These are phyloP conservation scores for Raja brachyura DNA, from an alignment of 2,113 vertebrate species.

Conservation along the genomic window DNA sequence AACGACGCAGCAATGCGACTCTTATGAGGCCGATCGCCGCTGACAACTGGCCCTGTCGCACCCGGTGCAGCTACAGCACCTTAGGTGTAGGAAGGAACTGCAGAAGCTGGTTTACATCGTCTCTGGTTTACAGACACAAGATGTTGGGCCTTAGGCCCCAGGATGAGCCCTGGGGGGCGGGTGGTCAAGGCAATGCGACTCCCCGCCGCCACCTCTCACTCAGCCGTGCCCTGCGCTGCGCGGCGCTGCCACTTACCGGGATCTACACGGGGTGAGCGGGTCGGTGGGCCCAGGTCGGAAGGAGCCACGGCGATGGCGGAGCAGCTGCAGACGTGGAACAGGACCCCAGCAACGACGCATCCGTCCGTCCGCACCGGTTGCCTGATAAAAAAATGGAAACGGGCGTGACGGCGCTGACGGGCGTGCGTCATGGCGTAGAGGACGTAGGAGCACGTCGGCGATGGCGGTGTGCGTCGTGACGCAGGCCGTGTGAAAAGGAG, in stretches of 20 bases:
- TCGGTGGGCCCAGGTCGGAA: too few relatives aligned
- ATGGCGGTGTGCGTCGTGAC: too few relatives aligned
- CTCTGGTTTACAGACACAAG: too few relatives aligned
- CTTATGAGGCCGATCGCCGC: background rate
- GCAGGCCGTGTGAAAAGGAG: too few relatives aligned
- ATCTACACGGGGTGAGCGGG: too few relatives aligned
- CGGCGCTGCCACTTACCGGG: background rate
- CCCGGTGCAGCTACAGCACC: too few relatives aligned
- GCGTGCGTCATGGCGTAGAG: background rate
- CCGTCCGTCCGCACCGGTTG: background rate
- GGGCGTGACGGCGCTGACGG: background rate
- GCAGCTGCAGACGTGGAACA: background rate
- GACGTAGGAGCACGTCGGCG: background rate
- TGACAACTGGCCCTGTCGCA: background rate
- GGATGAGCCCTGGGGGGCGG: too few relatives aligned
- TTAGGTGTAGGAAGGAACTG: too few relatives aligned
- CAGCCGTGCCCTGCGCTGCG: too few relatives aligned
- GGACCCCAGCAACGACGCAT: background rate
- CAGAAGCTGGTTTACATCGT: too few relatives aligned
- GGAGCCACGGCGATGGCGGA: too few relatives aligned
- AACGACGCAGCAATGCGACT: background rate
- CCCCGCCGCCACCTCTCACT: background rate
- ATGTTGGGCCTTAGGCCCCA: background rate
- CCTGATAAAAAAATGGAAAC: background rate
- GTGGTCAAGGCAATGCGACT: too few relatives aligned